A percentile compares a stretch with the other conserved stretches of the same genome.
These are phyloP conservation scores for Troilus luridus DNA, from an alignment of 2,888 invertebrate genomes.

Conservation along the genomic window DNA sequence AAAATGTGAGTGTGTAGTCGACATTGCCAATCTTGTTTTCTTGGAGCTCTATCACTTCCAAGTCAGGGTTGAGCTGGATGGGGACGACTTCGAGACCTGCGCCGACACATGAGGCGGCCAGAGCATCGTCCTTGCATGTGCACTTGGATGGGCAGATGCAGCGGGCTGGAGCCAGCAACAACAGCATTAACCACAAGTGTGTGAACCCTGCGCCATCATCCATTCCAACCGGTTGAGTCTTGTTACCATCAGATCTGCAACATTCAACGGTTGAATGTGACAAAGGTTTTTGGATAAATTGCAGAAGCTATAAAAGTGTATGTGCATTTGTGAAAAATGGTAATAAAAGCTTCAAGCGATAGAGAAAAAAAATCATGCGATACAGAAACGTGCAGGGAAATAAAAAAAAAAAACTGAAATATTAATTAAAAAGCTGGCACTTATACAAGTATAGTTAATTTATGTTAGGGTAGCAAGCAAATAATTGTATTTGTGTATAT, in stretches of 20 bases:
- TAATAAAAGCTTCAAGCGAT: not conserved
- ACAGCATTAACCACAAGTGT: slow-evolving; percentile 62
- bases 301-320: not conserved
- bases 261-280: slow-evolving; percentile 31
- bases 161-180: slow-evolving; percentile 58
- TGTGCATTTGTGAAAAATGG: not conserved
- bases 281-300: not conserved
- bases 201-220: slow-evolving; percentile 63
- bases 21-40: slow-evolving; percentile 86
- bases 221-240: slow-evolving; percentile 63
- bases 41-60: slow-evolving; percentile 83
- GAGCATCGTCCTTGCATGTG: slow-evolving; percentile 83
- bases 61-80: slow-evolving; percentile 90
- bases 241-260: slow-evolving; percentile 64
- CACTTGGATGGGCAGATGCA: slow-evolving; percentile 85
- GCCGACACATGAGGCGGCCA: slow-evolving; percentile 82
- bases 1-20: slow-evolving; percentile 84
- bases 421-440: not conserved
- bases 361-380: not conserved
- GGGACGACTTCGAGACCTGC: slow-evolving; percentile 88
- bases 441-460: not conserved
- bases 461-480: not conserved
- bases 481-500: too few relatives aligned
- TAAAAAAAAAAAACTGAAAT: not conserved
- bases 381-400: not conserved